phyloP scores from a whole-genome alignment of 2,888 invertebrate genomes.

The Leucania comma region DNA sequence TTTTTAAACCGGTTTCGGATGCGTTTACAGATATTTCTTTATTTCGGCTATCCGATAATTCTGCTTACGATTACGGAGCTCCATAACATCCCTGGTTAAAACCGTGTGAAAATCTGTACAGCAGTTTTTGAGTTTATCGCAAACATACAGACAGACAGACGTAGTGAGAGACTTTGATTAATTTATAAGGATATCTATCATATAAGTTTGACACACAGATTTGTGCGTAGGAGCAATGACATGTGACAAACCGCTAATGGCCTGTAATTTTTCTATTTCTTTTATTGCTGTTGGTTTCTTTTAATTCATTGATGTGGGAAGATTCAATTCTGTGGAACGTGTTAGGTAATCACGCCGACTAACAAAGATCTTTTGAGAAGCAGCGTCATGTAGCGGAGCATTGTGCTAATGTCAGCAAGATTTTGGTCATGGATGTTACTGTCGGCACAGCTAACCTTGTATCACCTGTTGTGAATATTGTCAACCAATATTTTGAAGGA shows the following conservation, averaged over 20 bases:
- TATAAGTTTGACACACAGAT: background rate
- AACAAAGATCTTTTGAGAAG: conserved; percentile 18
- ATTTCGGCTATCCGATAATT: no score
- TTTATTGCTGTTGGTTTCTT: background rate
- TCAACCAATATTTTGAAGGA: no score
- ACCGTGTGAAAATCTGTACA: no score
- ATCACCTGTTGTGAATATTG: background rate
- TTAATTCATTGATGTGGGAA: conserved; percentile 11
- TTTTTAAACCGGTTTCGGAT: no score
- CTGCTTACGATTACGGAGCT: no score
- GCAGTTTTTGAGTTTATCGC: no score
- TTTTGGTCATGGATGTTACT: conserved; percentile 8
- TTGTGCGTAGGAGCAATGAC: background rate
- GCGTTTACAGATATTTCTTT: no score
- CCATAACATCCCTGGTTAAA: no score
- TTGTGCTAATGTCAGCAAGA: conserved; percentile 27
- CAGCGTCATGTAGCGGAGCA: conserved; percentile 9
- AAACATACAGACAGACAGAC: no score
- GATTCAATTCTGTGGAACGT: background rate
- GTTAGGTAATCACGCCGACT: background rate
- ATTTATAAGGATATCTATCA: background rate
- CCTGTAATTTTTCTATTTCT: conserved; percentile 17
- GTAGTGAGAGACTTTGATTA: no score
- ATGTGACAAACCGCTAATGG: background rate
- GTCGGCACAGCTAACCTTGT: background rate